Conservation (phyloP, 1,140 invertebrate species). For the Planococcus citri region DNA sequence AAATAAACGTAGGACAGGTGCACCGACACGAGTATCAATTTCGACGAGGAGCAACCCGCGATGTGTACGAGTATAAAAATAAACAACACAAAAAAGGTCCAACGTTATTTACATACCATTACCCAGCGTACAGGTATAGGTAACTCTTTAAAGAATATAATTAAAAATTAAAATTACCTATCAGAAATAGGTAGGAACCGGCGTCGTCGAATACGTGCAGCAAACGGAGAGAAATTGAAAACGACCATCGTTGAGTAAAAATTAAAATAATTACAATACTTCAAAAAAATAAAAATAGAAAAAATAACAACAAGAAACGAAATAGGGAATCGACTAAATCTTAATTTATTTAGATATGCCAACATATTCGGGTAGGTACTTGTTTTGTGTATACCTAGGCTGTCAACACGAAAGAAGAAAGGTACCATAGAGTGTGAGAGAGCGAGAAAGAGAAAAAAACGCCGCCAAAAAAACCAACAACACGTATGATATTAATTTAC, state of each 20-base stretch:
- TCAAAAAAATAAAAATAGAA: too few relatives aligned
- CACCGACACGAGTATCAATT: too few relatives aligned
- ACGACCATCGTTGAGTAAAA: background rate
- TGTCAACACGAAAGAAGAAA: too few relatives aligned
- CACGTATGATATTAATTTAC: slow-evolving; percentile 3
- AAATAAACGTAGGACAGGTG: too few relatives aligned
- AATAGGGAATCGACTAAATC: background rate
- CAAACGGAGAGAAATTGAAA: slow-evolving; percentile 1
- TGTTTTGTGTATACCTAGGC: background rate
- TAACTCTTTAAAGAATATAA: background rate
- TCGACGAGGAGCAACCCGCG: too few relatives aligned
- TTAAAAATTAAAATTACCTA: slow-evolving; percentile 4
- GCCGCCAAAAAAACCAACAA: background rate
- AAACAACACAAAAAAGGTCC: background rate
- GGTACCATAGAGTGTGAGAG: too few relatives aligned
- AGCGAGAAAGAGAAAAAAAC: background rate
- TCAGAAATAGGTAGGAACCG: background rate
- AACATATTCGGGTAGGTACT: too few relatives aligned
- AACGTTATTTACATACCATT: background rate
- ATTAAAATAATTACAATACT: slow-evolving; percentile 3
- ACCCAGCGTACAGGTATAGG: too few relatives aligned
- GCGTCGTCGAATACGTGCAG: background rate
- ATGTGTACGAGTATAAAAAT: too few relatives aligned
- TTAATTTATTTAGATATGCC: background rate
- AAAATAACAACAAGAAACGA: background rate